Base-by-base conservation (phyloP, 2,113 vertebrate genomes). In the Ariopsis seemanni region DNA sequence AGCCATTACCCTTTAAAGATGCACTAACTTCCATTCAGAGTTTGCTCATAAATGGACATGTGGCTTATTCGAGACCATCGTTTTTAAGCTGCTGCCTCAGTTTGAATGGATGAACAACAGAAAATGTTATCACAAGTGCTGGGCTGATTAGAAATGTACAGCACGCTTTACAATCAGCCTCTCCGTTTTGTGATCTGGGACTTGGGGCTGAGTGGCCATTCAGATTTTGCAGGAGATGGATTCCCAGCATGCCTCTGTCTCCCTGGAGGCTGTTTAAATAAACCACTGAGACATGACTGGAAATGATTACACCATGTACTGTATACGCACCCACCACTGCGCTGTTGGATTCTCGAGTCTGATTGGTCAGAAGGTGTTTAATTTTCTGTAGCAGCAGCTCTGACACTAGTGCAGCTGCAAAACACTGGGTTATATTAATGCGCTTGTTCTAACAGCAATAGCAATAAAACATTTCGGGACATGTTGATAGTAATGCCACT, bases 1-100 rank as follows among this genome's bases (percentile, higher is more conserved):
- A 15, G 83, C 85, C 75, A 83, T 79, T 85, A 87, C 80, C 87
- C 87, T 85, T 90, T 85, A 62, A 89, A 80, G 42, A 18, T 25
- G 53, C 65, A 74, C 48, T 71, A 84, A 84, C 83, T 84, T 84
- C 52, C 62, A 58, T 42, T 77, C 63, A 18, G 18, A 85, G 89
- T 22, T 62, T 55, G 65, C 58, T 83, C 25, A 55, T 83, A 78
- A 69, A 79, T 85, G 86, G 42, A 75, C 83, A 69, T 7, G 55
- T 42, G 85, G 79, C 27, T 53, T 79, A 60, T 27, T 67, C 63
- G 52, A 48, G 79, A 62, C 20, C 57, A 48, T 82, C 58, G 4
- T 57, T 79, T 42, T 79, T 79, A 15, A 55, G 52, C 52, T 27
- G 9, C 52, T 55, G 71, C 71, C 7, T 75, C 9, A 52, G 53